Percentiles rank a stretch among this genome's conserved stretches.
phyloP scores from a whole-genome alignment of 2,113 vertebrate species.

The Poecile atricapillus region DNA sequence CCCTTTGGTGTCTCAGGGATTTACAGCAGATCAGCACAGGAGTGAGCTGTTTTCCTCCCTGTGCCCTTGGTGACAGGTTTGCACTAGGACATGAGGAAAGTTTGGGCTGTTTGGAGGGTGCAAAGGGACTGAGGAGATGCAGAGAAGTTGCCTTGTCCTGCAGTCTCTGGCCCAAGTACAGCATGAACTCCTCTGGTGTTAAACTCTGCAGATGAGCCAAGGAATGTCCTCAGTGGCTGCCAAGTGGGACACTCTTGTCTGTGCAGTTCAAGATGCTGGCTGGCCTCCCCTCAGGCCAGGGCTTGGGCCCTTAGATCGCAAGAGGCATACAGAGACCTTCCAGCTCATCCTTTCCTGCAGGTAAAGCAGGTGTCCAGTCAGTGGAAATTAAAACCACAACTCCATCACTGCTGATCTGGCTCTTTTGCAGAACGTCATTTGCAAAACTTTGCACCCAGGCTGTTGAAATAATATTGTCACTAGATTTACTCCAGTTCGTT shows the following conservation, averaged over 20 bases:
- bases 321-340: background rate
- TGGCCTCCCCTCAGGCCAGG: background rate
- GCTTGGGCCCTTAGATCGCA: background rate
- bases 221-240: conserved; percentile 8
- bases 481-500: background rate
- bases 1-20: background rate
- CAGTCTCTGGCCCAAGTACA: background rate
- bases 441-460: background rate
- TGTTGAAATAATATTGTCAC: background rate
- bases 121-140: background rate
- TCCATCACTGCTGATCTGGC: background rate
- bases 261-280: background rate
- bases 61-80: background rate
- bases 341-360: background rate
- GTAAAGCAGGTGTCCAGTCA: background rate
- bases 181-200: background rate
- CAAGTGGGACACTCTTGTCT: background rate
- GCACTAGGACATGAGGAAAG: background rate
- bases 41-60: background rate
- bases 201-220: background rate
- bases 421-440: background rate
- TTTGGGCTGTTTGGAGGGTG: background rate
- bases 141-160: background rate
- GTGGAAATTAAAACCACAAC: background rate
- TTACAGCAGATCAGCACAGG: background rate